phyloP scores from a whole-genome alignment of 2,797 vertebrate genomes.

The Danio jaintianensis region DNA sequence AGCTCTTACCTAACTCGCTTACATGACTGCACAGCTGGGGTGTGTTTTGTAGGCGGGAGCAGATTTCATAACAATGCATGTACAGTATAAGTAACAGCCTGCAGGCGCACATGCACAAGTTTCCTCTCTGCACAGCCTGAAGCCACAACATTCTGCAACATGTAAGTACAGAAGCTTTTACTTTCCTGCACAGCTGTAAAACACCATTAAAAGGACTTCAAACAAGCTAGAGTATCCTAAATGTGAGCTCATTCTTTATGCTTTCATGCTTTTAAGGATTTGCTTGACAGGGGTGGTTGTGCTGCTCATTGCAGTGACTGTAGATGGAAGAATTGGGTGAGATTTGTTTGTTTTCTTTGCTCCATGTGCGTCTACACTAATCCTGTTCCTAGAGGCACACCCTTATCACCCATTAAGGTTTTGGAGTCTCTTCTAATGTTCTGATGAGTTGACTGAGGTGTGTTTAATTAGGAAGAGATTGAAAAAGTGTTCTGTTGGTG shows the following conservation, averaged over 20 bases:
- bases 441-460: too few relatives aligned
- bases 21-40: slow-evolving; percentile 6
- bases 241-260: too few relatives aligned
- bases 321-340: slow-evolving; percentile 77
- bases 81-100: slow-evolving; percentile 29
- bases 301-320: slow-evolving; percentile 69
- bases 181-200: neutral
- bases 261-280: slow-evolving; percentile 67
- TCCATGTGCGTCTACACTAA: neutral
- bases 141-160: neutral
- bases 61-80: slow-evolving; percentile 22
- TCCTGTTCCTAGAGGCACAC: neutral
- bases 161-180: slow-evolving; percentile 19
- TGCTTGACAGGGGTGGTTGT: slow-evolving; percentile 67
- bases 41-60: slow-evolving; percentile 12
- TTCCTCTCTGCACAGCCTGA: neutral
- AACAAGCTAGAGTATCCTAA: neutral
- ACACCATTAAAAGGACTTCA: neutral
- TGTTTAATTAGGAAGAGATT: too few relatives aligned
- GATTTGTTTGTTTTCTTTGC: neutral
- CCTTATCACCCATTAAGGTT: too few relatives aligned
- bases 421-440: too few relatives aligned
- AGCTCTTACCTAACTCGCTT: slow-evolving; percentile 31
- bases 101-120: neutral
- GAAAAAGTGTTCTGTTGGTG: too few relatives aligned